Evolutionary conservation across 92 coral and sea anemone genomes (phyloP), one percentile per base, ranked within the genome.

Genomic region (Phenganax stokvisi): DNA sequence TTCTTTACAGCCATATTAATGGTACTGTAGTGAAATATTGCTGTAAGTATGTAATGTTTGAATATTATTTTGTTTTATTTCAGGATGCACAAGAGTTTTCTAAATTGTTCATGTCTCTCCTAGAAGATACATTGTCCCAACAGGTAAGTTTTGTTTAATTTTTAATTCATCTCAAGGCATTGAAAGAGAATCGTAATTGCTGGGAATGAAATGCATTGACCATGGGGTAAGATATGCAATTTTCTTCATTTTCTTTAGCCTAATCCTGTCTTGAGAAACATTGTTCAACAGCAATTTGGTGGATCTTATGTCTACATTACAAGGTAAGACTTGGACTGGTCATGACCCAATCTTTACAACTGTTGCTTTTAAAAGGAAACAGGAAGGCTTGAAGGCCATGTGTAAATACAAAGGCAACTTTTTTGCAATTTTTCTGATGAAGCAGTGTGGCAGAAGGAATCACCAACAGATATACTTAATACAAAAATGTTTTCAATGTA

Each of bases 1-100:
- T 61, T 61, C 25, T 6, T 13, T 59, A 13, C 65, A 6, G 17
- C 20, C 65, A 59, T 59, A 59, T 25, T 0, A 59, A 13, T 59
- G 16, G 65, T 13, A 13, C 20, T 6, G 17, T 10, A 59, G 20
- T 59, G 65, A 25, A 6, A n/a, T 28, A 12, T 25, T 10, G 17
- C 17, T n/a, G 10, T 30, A 44, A 10, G 44, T 72, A 47, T 70
- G 55, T 37, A 13, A 13, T 59, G 65, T 13, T 59, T 13, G 16
- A 20, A 13, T 28, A 27, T 12, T 69, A 56, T 8, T 71, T 7
- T 25, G 64, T 10, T 57, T 13, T 51, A 28, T 78, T 57, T 12
- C 53, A 91, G 93, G 98, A 94, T 81, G 98, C 98, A 10, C 98
- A 94, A 85, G 98, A 94, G 75, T 94, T 94, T 77, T 90, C 96